A percentile compares a stretch with the other conserved stretches of the same genome.
phyloP scores from a whole-genome alignment of 2,113 vertebrate genomes.

The Brachyhypopomus gauderio region DNA sequence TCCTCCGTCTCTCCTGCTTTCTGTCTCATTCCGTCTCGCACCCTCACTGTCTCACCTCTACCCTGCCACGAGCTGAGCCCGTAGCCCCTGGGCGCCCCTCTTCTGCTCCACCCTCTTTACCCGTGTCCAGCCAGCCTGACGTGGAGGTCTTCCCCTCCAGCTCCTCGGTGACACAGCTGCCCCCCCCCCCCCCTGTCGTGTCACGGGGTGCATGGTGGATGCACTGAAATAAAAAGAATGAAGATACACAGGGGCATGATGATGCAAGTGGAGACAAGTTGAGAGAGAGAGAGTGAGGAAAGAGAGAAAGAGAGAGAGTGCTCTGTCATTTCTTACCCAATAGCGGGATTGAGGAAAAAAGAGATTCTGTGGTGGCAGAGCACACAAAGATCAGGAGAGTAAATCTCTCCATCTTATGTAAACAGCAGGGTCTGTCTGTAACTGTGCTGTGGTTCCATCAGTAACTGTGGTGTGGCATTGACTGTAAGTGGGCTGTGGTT shows the following conservation, averaged over 20 bases:
- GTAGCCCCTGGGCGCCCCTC: background rate
- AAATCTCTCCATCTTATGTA: background rate
- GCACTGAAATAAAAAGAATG: background rate
- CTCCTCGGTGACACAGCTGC: no score
- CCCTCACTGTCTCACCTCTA: background rate
- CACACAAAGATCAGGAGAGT: background rate
- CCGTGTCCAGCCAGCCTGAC: background rate
- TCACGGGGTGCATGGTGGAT: background rate
- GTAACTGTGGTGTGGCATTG: no score
- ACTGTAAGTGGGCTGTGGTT: no score
- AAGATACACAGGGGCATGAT: background rate
- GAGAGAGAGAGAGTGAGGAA: background rate
- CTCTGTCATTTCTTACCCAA: constrained; percentile 4
- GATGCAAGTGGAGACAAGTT: background rate
- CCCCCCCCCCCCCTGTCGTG: no score
- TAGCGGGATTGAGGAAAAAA: background rate
- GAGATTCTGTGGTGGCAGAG: background rate
- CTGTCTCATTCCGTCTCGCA: background rate
- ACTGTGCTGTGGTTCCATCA: background rate
- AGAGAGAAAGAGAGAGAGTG: background rate
- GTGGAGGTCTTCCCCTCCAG: constrained; percentile 1
- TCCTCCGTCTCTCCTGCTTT: background rate
- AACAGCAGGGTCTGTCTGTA: background rate
- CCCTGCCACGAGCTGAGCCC: background rate
- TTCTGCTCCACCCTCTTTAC: background rate